Conservation (phyloP, 1,140 invertebrate species). For the Delia radicum region DNA sequence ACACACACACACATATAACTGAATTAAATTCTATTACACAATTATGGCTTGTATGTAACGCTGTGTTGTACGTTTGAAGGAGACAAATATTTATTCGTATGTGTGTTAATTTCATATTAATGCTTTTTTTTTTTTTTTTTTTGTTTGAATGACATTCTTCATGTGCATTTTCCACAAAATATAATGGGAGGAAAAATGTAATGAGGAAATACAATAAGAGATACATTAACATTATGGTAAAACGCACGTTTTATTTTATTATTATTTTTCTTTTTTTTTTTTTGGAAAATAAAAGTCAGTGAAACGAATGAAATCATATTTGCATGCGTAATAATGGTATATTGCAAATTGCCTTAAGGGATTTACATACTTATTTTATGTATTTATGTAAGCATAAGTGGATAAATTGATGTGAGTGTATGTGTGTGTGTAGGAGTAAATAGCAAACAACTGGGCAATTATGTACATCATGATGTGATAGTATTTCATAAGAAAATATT, state of each 20-base stretch:
- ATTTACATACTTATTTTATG: too few species aligned
- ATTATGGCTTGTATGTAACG: background rate
- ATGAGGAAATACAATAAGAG: background rate
- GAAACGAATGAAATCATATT: background rate
- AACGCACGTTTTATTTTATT: background rate
- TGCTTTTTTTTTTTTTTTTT: background rate
- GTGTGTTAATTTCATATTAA: background rate
- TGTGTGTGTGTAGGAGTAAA: too few species aligned
- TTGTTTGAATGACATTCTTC: background rate
- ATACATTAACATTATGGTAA: background rate
- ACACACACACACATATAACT: background rate
- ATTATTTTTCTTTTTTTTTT: background rate
- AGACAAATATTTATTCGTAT: background rate
- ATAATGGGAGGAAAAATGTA: background rate
- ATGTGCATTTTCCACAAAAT: background rate
- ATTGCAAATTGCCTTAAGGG: background rate
- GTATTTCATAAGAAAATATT: too few species aligned
- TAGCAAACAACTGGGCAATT: too few species aligned
- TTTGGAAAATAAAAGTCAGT: background rate
- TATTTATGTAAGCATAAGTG: too few species aligned
- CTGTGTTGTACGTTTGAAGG: background rate
- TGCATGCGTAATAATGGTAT: background rate
- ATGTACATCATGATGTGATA: too few species aligned
- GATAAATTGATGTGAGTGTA: too few species aligned
- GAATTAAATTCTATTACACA: slow-evolving; percentile 5